Evolutionary conservation across 2,888 invertebrate species (phyloP).

Genomic region (Clitarchus hookeri): DNA sequence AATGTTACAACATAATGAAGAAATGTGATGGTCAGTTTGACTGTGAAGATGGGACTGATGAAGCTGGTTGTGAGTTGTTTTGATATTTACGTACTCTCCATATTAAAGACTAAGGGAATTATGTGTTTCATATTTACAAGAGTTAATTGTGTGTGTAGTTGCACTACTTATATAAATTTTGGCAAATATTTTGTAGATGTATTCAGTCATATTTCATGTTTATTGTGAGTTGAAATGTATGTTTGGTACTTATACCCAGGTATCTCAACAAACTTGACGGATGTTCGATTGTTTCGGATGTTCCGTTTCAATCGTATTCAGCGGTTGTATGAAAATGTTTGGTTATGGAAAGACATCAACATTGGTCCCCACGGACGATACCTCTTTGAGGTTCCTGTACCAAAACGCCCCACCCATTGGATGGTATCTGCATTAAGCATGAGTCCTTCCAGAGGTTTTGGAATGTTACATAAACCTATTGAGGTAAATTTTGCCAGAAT

Average conservation of each 20-base stretch:
- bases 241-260: background rate
- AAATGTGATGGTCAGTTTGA: slow-evolving; percentile 79
- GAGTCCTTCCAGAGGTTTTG: slow-evolving; percentile 83
- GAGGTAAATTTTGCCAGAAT: slow-evolving; percentile 57
- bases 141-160: too few relatives aligned
- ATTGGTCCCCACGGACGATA: slow-evolving; percentile 89
- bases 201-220: background rate
- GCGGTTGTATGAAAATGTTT: slow-evolving; percentile 91
- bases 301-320: slow-evolving; percentile 86
- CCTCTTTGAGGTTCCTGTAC: slow-evolving; percentile 86
- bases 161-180: too few relatives aligned
- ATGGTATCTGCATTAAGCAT: slow-evolving; percentile 92
- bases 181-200: too few relatives aligned
- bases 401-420: slow-evolving; percentile 85
- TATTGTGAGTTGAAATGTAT: background rate
- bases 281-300: slow-evolving; percentile 65
- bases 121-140: too few relatives aligned
- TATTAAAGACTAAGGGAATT: too few relatives aligned
- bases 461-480: slow-evolving; percentile 79
- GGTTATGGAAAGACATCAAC: slow-evolving; percentile 94
- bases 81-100: background rate
- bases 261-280: background rate
- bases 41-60: slow-evolving; percentile 86
- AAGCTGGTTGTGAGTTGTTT: slow-evolving; percentile 68
- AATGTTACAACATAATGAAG: slow-evolving; percentile 75